Base-by-base conservation (phyloP, 2,113 vertebrate genomes). In the Prietella phreatophila region DNA sequence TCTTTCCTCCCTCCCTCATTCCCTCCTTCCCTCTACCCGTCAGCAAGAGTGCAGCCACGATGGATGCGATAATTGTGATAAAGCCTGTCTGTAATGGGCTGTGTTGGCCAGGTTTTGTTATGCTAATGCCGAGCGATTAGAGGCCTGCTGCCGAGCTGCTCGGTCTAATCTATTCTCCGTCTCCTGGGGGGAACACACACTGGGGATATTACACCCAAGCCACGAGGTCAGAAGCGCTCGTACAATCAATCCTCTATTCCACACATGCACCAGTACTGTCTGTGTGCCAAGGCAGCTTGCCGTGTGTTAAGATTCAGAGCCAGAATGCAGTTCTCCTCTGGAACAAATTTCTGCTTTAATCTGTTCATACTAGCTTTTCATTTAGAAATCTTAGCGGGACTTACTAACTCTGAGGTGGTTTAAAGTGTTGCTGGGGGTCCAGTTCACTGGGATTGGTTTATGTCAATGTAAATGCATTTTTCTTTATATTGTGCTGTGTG, bases 41-140 rank as follows among this genome's bases (percentile, higher is more conserved):
- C 85, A 85, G 84, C 50, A 53, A 50, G 75, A 63, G 90, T 89
- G 83, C 85, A 87, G 86, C 71, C 88, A 86, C 85, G 89, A 91
- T 87, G 89, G 87, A 91, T 88, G 89, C 84, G 90, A 91, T 91
- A 91, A 91, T 91, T 91, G 90, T 91, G 86, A 91, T 90, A 90
- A 90, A 91, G 90, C 87, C 90, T 84, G 90, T 86, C 90, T 85
- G 89, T 91, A 91, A 91, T 91, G 89, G 90, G 89, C 84, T 91
- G 86, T 91, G 90, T 87, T 90, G 87, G 90, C 87, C 89, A 82
- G 86, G 87, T 89, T 91, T 91, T 91, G 90, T 90, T 90, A 91
- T 91, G 90, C 86, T 90, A 91, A 90, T 91, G 83, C 83, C 27
- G 85, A 85, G 87, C 89, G 90, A 90, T 90, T 90, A 91, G 90